phyloP scores from a whole-genome alignment of 2,888 invertebrate species.

The Drosophila helvetica region DNA sequence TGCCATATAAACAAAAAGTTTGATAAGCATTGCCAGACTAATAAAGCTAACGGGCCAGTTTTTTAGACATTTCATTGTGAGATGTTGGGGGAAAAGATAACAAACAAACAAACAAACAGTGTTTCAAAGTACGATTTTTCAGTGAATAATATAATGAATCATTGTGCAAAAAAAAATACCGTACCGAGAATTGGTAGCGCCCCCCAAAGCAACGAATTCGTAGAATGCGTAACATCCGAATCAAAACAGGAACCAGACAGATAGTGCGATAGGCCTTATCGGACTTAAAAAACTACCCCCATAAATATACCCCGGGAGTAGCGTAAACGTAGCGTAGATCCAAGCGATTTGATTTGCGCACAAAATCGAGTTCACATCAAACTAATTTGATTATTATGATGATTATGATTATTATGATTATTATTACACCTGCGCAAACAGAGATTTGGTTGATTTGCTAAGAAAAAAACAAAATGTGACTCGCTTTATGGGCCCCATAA shows the following conservation, averaged over 20 bases:
- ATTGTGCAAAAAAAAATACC: neutral
- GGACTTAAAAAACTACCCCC: slow-evolving; percentile 1
- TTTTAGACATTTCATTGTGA: slow-evolving; percentile 12
- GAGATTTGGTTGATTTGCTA: slow-evolving; percentile 9
- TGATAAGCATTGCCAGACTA: neutral
- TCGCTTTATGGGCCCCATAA: slow-evolving; percentile 12
- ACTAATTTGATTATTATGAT: slow-evolving; percentile 27
- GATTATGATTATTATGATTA: neutral
- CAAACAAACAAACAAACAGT: neutral
- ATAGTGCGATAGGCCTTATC: slow-evolving; percentile 20
- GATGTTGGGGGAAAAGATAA: neutral
- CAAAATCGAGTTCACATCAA: slow-evolving; percentile 24
- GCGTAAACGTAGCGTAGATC: neutral
- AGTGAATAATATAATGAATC: slow-evolving; percentile 15
- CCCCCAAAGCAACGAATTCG: slow-evolving; percentile 1
- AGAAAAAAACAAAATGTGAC: slow-evolving; percentile 11
- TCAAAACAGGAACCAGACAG: slow-evolving; percentile 26
- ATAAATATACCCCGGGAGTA: slow-evolving; percentile 11
- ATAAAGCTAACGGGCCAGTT: neutral
- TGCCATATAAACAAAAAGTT: neutral
- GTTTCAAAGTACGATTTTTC: slow-evolving; percentile 9
- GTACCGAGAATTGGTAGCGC: neutral
- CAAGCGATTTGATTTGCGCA: slow-evolving; percentile 25
- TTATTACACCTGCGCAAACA: slow-evolving; percentile 16
- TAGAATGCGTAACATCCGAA: slow-evolving; percentile 6